Base-by-base conservation (phyloP, 2,888 invertebrate species). In the Glyphotaelius pellucidus region DNA sequence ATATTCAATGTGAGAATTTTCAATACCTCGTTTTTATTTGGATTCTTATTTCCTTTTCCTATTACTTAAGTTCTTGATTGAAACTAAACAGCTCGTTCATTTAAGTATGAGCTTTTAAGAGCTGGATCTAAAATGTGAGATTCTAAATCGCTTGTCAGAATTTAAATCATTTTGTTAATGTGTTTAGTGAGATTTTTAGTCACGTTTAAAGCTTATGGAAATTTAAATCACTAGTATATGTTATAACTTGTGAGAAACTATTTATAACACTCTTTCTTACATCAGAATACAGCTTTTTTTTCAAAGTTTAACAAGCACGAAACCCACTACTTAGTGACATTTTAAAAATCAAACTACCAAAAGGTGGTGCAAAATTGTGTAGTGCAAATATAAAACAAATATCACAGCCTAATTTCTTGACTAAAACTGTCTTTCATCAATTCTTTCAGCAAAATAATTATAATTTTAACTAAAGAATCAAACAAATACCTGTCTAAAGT, bases 401-500 rank as follows among this genome's bases (percentile, higher is more conserved):
- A 85, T 86, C 52, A 52, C 87, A 87, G 52, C 67, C 67, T 25
- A 67, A 67, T 25, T 67, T 67, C 1, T 67, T 87, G 87, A 32
- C 52, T 52, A 30, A 87, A 67, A 9, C 14, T 87, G 19, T 19
- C 52, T 31, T 87, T 42, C 30, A 86, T 14, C 38, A 83, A 83
- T 35, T 25, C 25, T 67, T 67, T 25, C 67, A n/a, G 1, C 12
- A 38, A 84, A 84, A 5, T 38, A 25, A 84, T n/a, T 9, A 31
- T 9, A 86, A 42, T 47, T 86, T 35, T 12, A 42, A n/a, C 67
- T 87, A 67, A 30, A 42, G 14, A 30, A 67, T 88, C 87, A 88
- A 90, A 92, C 90, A 93, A 86, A 87, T 92, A 93, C 93, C 93
- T 93, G 93, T 92, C 93, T 91, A 31, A 93, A 90, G 89, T 92